Percentiles rank a stretch among this genome's conserved stretches.
These are phyloP conservation scores for Rhinogobius similis DNA, from an alignment of 2,113 vertebrate genomes.

Conservation along the genomic window DNA sequence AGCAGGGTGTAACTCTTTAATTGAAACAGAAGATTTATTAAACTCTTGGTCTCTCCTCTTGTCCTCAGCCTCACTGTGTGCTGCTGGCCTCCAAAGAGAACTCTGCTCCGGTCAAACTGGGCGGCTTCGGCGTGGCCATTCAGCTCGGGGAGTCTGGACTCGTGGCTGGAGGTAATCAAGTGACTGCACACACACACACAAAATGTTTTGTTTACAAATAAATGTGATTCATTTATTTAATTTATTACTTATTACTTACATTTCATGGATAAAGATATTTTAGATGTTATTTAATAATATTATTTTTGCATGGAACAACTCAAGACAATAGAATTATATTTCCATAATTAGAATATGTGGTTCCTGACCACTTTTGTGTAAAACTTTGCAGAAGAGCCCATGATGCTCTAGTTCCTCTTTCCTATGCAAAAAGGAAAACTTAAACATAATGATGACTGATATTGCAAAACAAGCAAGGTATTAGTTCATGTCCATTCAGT, in stretches of 20 bases:
- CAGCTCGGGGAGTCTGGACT: conserved; percentile 96
- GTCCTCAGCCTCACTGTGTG: conserved; percentile 94
- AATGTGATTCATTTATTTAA: no score
- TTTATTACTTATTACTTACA: background rate
- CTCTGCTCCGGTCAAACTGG: conserved; percentile 95
- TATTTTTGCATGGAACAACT: background rate
- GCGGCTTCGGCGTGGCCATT: conserved; percentile 96
- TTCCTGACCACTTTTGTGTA: background rate
- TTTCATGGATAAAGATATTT: no score
- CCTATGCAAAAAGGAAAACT: background rate
- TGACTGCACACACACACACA: background rate
- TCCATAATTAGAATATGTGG: no score
- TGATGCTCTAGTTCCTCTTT: background rate
- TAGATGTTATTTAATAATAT: no score
- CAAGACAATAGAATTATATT: no score
- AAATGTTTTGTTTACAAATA: background rate
- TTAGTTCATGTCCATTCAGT: background rate
- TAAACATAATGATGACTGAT: background rate
- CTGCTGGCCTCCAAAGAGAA: conserved; percentile 98
- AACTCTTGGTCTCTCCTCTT: conserved; percentile 40
- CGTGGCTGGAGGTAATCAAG: conserved; percentile 91
- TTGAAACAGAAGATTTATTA: conserved; percentile 10
- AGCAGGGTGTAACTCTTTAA: conserved; percentile 40
- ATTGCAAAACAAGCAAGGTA: background rate
- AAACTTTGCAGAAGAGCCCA: background rate